These are phyloP conservation scores for Lanistes nyassanus DNA, from an alignment of 1,140 invertebrate species.

Conservation along the genomic window DNA sequence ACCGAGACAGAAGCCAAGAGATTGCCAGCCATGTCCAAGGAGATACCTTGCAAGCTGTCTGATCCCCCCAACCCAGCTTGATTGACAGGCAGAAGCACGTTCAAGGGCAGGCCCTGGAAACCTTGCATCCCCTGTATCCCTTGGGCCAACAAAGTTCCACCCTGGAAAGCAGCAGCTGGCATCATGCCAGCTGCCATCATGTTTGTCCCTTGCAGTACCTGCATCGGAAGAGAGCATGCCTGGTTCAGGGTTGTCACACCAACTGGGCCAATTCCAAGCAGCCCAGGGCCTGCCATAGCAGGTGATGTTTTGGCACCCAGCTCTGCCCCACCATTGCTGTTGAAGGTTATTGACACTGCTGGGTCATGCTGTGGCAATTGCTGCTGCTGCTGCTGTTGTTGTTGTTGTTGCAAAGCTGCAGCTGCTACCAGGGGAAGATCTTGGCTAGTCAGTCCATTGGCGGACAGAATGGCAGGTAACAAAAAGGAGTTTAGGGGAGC, in stretches of 20 bases:
- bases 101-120: slow-evolving; percentile 25
- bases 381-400: slow-evolving; percentile 10
- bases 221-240: not conserved
- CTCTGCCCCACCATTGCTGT: not conserved
- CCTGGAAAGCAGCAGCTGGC: not conserved
- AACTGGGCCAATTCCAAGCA: slow-evolving; percentile 5
- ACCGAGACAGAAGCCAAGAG: slow-evolving; percentile 13
- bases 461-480: slow-evolving; percentile 5
- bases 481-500: slow-evolving; percentile 21
- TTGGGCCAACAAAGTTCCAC: slow-evolving; percentile 2
- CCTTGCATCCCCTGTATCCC: not conserved
- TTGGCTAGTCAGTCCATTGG: slow-evolving; percentile 9
- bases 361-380: not conserved
- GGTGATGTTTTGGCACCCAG: not conserved
- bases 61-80: slow-evolving; percentile 20
- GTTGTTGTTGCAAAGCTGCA: slow-evolving; percentile 15
- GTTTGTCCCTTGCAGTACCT: not conserved
- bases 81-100: slow-evolving; percentile 27
- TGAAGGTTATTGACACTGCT: not conserved
- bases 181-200: slow-evolving; percentile 9
- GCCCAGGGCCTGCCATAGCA: slow-evolving; percentile 4
- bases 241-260: slow-evolving; percentile 10
- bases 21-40: slow-evolving; percentile 21
- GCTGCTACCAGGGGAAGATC: not conserved
- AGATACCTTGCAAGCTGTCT: slow-evolving; percentile 9